These are phyloP conservation scores for Aleiodes alternator DNA, from an alignment of 2,888 invertebrate species.

Conservation along the genomic window DNA sequence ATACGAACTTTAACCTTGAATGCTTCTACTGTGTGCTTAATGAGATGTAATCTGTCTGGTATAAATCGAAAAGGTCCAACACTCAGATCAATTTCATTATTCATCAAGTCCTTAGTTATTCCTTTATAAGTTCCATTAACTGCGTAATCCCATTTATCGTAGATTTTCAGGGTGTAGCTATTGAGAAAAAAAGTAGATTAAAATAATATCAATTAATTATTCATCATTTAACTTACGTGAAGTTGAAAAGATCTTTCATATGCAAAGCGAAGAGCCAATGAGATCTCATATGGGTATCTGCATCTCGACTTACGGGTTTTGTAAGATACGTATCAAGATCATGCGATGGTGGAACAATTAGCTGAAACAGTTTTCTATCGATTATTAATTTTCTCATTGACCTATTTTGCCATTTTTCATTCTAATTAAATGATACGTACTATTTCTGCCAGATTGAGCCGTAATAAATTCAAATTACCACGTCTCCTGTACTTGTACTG, in stretches of 20 bases:
- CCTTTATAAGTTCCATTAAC: conserved; percentile 66
- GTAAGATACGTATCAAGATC: conserved; percentile 53
- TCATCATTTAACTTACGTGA: conserved; percentile 49
- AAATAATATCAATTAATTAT: not conserved
- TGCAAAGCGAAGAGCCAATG: conserved; percentile 50
- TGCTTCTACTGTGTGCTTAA: conserved; percentile 79
- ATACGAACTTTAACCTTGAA: conserved; percentile 81
- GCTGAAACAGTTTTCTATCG: conserved; percentile 31
- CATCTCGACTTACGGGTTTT: conserved; percentile 52
- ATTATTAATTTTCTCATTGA: no score
- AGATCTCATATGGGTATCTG: conserved; percentile 54
- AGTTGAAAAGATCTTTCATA: conserved; percentile 53
- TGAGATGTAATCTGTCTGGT: conserved; percentile 77
- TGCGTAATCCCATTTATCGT: conserved; percentile 64
- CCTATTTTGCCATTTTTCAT: no score
- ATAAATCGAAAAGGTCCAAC: conserved; percentile 81
- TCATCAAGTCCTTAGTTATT: conserved; percentile 58
- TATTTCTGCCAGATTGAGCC: conserved; percentile 62
- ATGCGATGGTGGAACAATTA: conserved; percentile 48
- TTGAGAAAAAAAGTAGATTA: not conserved
- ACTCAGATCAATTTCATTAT: conserved; percentile 79
- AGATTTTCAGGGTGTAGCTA: conserved; percentile 61
- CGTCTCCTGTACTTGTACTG: conserved; percentile 66
- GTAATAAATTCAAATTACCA: conserved; percentile 61
- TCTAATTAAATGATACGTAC: conserved; percentile 44